A percentile compares a stretch with the other conserved stretches of the same genome.
phyloP scores from a whole-genome alignment of 2,113 vertebrate genomes.

The Tetrao urogallus region DNA sequence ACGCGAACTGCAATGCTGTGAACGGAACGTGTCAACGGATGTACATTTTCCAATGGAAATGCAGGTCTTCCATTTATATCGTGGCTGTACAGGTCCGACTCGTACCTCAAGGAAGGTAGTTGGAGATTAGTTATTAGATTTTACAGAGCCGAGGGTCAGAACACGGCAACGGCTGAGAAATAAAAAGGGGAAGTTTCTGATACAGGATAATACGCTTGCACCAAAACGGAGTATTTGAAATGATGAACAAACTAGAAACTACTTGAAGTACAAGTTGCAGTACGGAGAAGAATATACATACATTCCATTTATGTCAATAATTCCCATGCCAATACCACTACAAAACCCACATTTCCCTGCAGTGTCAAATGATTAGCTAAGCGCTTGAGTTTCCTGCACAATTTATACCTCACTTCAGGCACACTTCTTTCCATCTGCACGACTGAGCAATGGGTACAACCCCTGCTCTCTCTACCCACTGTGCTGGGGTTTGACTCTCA shows the following conservation, averaged over 20 bases:
- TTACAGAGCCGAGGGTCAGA: neutral
- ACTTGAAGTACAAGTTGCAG: neutral
- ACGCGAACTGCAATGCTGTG: neutral
- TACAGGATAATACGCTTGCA: neutral
- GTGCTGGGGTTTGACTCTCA: neutral
- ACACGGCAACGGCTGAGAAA: neutral
- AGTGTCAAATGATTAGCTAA: neutral
- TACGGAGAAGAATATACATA: neutral
- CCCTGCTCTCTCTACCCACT: neutral
- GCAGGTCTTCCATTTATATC: neutral
- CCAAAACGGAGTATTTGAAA: neutral
- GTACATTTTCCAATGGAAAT: neutral
- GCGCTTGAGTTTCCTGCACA: neutral
- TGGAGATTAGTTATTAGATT: neutral
- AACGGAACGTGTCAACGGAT: neutral
- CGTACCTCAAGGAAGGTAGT: neutral
- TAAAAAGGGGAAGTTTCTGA: neutral
- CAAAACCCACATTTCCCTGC: neutral
- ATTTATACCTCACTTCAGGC: neutral
- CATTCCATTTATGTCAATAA: neutral
- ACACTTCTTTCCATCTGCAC: neutral
- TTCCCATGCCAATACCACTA: neutral
- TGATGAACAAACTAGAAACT: neutral
- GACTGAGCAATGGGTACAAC: neutral
- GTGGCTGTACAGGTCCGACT: neutral